Evolutionary conservation across 2,888 invertebrate genomes (phyloP).

Genomic region (Cinara cedri): DNA sequence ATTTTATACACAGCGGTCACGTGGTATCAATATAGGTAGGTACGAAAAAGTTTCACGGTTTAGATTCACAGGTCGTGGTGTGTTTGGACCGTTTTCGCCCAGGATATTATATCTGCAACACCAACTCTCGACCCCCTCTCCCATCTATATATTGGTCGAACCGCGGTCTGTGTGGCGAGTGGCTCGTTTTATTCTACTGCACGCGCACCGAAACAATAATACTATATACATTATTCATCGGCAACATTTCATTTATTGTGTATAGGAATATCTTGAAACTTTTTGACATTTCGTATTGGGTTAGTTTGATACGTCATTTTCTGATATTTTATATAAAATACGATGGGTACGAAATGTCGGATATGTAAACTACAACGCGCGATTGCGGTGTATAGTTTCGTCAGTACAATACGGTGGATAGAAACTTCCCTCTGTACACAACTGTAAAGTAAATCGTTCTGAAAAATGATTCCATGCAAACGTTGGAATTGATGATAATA

Average conservation of each 20-base stretch:
- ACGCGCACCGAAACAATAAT: conserved; percentile 1
- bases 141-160: too few species aligned
- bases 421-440: background rate
- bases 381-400: background rate
- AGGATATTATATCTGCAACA: background rate
- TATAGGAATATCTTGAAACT: background rate
- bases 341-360: too few species aligned
- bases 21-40: too few species aligned
- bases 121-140: too few species aligned
- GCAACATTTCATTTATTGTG: conserved; percentile 11
- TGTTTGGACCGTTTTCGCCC: background rate
- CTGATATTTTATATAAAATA: background rate
- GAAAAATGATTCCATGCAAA: conserved; percentile 10
- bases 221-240: conserved; percentile 34
- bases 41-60: too few species aligned
- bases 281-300: conserved; percentile 2
- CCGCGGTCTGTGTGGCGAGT: background rate
- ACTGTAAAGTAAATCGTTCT: conserved; percentile 15
- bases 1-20: too few species aligned
- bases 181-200: background rate
- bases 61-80: background rate
- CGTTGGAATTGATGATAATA: too few species aligned
- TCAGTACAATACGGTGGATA: too few species aligned
- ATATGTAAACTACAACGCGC: background rate
- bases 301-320: background rate